Evolutionary conservation across 2,797 vertebrate genomes (phyloP).

Genomic region (Sardinella longiceps): DNA sequence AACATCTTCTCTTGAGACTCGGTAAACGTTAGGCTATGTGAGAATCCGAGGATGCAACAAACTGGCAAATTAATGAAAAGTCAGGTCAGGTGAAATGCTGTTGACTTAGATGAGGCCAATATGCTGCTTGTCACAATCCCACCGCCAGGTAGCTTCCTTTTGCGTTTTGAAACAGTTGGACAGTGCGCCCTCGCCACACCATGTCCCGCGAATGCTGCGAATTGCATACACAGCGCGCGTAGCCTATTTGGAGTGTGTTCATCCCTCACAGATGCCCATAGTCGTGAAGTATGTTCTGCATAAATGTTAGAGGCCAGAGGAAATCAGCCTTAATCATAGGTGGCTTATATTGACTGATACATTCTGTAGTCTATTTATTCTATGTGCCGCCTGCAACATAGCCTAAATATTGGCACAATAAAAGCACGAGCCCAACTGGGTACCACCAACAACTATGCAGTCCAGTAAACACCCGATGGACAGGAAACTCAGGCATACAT

Average conservation of each 20-base stretch:
- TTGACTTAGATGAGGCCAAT: not conserved
- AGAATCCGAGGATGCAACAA: not conserved
- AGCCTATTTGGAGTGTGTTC: not conserved
- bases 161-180: not conserved
- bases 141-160: not conserved
- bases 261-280: not conserved
- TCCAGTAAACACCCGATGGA: not conserved
- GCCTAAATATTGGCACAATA: not conserved
- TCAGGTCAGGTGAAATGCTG: not conserved
- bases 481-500: not conserved
- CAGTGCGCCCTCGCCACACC: not conserved
- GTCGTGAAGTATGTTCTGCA: not conserved
- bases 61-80: not conserved
- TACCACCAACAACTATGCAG: not conserved
- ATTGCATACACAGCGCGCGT: not conserved
- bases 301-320: not conserved
- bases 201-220: not conserved
- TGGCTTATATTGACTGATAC: not conserved
- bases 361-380: not conserved
- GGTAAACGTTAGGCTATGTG: not conserved
- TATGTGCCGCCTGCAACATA: not conserved
- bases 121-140: not conserved
- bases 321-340: not conserved
- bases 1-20: not conserved
- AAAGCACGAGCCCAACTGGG: not conserved